phyloP scores from a whole-genome alignment of 37 sponge, comb jelly and placozoan genomes.

The Oscarella lobularis region DNA sequence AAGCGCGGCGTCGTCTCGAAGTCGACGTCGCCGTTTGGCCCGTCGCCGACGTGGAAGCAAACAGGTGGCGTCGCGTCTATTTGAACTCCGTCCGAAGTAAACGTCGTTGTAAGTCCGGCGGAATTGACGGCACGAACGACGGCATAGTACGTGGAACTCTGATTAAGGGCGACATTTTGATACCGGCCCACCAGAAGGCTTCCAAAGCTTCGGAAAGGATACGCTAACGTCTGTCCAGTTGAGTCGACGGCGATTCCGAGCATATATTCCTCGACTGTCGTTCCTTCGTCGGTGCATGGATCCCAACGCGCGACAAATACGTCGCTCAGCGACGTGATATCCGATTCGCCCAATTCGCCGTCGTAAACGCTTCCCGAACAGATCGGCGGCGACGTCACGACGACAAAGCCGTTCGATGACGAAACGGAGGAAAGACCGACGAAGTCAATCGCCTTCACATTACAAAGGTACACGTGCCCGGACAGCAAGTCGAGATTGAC shows the following conservation, averaged over 20 bases:
- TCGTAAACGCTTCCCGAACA: neutral
- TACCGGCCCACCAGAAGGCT: neutral
- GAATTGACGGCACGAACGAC: neutral
- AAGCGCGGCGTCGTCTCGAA: neutral
- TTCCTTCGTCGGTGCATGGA: neutral
- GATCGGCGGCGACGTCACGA: neutral
- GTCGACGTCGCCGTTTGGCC: neutral
- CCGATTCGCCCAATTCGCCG: too few relatives aligned
- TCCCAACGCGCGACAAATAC: constrained; percentile 4
- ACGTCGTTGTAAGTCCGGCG: neutral
- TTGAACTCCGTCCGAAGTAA: neutral
- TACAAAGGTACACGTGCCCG: neutral
- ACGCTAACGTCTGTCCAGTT: too few relatives aligned
- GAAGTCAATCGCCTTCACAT: neutral
- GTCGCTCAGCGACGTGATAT: too few relatives aligned
- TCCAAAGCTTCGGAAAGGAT: neutral
- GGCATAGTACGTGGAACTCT: neutral
- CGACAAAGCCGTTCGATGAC: neutral
- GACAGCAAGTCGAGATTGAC: neutral
- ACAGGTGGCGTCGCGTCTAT: neutral
- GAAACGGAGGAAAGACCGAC: neutral
- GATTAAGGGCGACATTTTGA: neutral
- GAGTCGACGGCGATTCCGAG: neutral
- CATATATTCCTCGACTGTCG: neutral
- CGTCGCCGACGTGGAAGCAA: neutral